A percentile compares a stretch with the other conserved stretches of the same genome.
These are phyloP conservation scores for Sternotherus odoratus DNA, from an alignment of 2,797 vertebrate genomes.

Conservation along the genomic window DNA sequence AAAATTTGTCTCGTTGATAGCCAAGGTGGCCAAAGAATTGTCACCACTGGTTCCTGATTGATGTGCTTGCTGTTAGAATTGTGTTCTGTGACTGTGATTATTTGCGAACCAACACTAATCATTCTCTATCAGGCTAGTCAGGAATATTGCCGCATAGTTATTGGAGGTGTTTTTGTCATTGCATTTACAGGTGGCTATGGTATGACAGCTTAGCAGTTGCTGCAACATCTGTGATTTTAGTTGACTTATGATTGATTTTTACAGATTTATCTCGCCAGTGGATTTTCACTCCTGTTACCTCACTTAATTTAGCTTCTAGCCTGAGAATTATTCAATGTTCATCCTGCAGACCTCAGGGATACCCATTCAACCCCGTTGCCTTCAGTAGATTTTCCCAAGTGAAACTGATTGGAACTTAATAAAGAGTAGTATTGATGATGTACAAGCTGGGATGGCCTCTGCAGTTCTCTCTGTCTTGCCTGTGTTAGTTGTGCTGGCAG, in stretches of 20 bases:
- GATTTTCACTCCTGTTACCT: constrained; percentile 72
- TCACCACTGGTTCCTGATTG: background rate
- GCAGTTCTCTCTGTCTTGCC: background rate
- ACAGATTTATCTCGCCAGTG: constrained; percentile 74
- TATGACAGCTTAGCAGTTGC: constrained; percentile 29
- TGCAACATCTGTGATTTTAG: constrained; percentile 70
- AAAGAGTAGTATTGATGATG: constrained; percentile 11
- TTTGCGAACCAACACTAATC: background rate
- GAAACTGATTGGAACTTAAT: constrained; percentile 12
- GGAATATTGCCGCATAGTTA: constrained; percentile 2
- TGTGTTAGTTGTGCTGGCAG: background rate
- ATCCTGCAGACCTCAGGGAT: constrained; percentile 47
- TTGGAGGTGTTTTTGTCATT: background rate
- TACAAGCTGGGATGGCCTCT: constrained; percentile 13
- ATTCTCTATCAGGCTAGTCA: background rate
- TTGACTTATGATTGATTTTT: constrained; percentile 80
- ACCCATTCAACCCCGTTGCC: constrained; percentile 55
- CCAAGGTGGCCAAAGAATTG: background rate
- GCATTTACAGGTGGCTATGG: background rate
- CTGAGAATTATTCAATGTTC: constrained; percentile 68
- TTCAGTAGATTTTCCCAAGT: constrained; percentile 18
- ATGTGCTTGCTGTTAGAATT: background rate
- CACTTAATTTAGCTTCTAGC: background rate
- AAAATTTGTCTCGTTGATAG: background rate
- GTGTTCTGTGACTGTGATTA: background rate